A percentile compares a stretch with the other conserved stretches of the same genome.
These are phyloP conservation scores for Sussaba pulchella DNA, from an alignment of 2,888 invertebrate species.

Conservation along the genomic window DNA sequence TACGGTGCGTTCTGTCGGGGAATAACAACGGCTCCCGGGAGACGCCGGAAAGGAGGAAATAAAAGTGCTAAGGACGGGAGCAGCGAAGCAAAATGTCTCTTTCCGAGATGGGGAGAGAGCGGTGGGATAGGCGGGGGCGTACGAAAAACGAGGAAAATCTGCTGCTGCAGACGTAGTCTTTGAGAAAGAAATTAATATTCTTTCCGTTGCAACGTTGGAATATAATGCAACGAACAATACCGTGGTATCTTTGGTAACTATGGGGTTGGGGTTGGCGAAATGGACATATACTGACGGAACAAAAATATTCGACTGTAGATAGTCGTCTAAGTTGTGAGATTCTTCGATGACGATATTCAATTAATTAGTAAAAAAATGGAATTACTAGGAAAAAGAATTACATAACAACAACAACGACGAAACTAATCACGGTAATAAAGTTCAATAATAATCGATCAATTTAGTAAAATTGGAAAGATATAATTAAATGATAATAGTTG, in stretches of 20 bases:
- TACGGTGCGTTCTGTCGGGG: conserved; percentile 44
- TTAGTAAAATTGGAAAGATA: no score
- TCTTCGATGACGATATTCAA: no score
- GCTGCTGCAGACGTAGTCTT: conserved; percentile 22
- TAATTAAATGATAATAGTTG: no score
- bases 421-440: no score
- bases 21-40: conserved; percentile 62
- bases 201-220: conserved; percentile 27
- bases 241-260: neutral
- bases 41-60: conserved; percentile 47
- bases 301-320: neutral
- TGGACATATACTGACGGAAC: no score
- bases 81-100: conserved; percentile 61
- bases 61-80: conserved; percentile 52
- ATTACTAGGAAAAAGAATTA: no score
- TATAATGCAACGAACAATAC: conserved; percentile 25
- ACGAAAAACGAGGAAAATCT: conserved; percentile 26
- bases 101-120: conserved; percentile 51
- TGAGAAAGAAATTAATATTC: conserved; percentile 52
- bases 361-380: no score
- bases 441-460: no score
- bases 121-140: conserved; percentile 33
- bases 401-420: no score
- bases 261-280: no score
- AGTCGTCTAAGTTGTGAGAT: no score